These are phyloP conservation scores for Axis porcinus DNA, from an alignment of 2,113 vertebrate species.

Conservation along the genomic window DNA sequence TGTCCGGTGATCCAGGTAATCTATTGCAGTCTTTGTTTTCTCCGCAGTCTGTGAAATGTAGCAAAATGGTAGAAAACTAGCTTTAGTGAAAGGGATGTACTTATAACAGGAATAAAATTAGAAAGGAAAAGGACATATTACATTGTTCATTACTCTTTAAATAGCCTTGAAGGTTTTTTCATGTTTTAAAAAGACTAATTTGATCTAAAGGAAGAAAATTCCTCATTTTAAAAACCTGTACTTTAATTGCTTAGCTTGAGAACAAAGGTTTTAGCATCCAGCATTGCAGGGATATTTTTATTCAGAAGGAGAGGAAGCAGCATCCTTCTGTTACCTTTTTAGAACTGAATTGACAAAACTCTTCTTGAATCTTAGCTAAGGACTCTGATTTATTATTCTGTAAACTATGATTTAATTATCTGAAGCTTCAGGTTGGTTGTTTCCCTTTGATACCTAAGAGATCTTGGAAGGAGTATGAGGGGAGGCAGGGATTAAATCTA, in stretches of 20 bases:
- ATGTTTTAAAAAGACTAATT: conserved; percentile 40
- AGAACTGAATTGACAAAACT: conserved; percentile 35
- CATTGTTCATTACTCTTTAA: conserved; percentile 13
- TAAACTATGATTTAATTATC: conserved; percentile 66
- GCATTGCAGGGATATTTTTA: conserved; percentile 63
- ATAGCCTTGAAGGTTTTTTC: conserved; percentile 23
- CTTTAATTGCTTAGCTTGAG: conserved; percentile 64
- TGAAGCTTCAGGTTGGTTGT: conserved; percentile 49
- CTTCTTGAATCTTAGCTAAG: conserved; percentile 18
- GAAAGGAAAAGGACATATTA: conserved; percentile 28
- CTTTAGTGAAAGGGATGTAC: conserved; percentile 29
- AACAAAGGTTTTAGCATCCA: conserved; percentile 82
- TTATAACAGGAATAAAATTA: conserved; percentile 3
- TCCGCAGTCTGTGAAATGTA: neutral
- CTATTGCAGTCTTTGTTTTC: conserved; percentile 77
- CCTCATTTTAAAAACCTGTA: conserved; percentile 49
- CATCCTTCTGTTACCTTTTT: conserved; percentile 55
- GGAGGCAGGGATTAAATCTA: neutral
- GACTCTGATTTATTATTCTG: conserved; percentile 40
- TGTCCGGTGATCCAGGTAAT: conserved; percentile 77
- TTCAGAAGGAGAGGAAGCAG: conserved; percentile 46
- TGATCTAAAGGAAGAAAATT: conserved; percentile 7
- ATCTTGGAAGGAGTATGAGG: neutral
- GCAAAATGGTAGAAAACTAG: conserved; percentile 66
- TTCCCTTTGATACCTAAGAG: conserved; percentile 39